A percentile compares a stretch with the other conserved stretches of the same genome.
Conservation (phyloP, 2,113 vertebrate genomes). For the Zosterops borbonicus region DNA sequence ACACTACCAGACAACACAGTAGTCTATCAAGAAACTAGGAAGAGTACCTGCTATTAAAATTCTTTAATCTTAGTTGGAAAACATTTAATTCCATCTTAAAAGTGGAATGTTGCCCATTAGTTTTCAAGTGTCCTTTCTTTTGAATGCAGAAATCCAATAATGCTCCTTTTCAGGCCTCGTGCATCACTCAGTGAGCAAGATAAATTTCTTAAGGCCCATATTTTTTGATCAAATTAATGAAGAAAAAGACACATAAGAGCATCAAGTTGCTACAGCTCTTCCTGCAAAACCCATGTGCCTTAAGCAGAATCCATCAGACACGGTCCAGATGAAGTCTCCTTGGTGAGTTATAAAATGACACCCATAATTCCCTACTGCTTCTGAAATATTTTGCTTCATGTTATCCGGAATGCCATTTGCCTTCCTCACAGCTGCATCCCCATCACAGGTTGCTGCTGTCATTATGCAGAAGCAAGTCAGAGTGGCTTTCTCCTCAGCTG, state of each 20-base stretch:
- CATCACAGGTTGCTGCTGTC: accelerated
- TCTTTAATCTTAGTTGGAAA: not conserved
- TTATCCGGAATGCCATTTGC: not conserved
- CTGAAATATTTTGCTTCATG: not conserved
- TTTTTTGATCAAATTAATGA: not conserved
- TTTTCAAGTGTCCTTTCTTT: not conserved
- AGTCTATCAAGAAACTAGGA: not conserved
- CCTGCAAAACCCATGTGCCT: not conserved
- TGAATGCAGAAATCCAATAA: not conserved
- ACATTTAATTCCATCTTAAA: not conserved
- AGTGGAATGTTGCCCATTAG: not conserved
- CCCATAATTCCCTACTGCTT: not conserved
- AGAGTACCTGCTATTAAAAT: not conserved
- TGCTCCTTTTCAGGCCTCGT: not conserved
- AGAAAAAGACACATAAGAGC: not conserved
- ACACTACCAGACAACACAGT: not conserved
- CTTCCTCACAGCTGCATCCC: not conserved
- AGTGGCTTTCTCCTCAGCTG: not conserved
- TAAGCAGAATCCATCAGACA: not conserved
- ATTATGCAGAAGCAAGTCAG: accelerated
- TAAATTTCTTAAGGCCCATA: not conserved
- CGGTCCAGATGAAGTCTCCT: not conserved
- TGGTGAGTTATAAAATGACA: not conserved
- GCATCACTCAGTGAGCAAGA: not conserved
- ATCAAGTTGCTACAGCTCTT: not conserved